Evolutionary conservation across 2,888 invertebrate genomes (phyloP).

Genomic region (Catotricha subobsoleta): DNA sequence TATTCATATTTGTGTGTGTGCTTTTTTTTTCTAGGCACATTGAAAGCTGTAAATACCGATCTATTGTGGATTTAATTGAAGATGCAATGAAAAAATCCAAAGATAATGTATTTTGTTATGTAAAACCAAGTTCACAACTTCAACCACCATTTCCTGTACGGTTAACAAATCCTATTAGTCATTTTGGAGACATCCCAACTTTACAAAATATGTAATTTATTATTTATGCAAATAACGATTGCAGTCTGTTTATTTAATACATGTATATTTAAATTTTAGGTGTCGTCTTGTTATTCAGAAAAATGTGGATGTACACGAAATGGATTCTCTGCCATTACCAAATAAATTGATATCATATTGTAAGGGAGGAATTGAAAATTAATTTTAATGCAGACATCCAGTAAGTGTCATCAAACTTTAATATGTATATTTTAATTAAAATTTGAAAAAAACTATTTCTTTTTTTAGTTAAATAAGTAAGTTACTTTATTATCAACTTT

Average conservation of each 20-base stretch:
- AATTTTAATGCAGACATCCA: too few species aligned
- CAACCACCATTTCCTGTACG: slow-evolving; percentile 55
- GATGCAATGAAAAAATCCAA: slow-evolving; percentile 54
- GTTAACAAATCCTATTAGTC: slow-evolving; percentile 52
- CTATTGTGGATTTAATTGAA: slow-evolving; percentile 53
- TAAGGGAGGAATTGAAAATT: too few species aligned
- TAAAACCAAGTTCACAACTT: slow-evolving; percentile 43
- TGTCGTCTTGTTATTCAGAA: slow-evolving; percentile 57
- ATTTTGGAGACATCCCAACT: slow-evolving; percentile 50
- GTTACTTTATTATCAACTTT: too few species aligned
- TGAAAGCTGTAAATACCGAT: slow-evolving; percentile 27
- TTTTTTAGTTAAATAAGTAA: too few species aligned
- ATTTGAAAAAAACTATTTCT: too few species aligned
- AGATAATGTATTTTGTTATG: slow-evolving; percentile 53
- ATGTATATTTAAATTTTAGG: too few species aligned
- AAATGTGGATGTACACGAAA: slow-evolving; percentile 45
- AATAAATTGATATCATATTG: slow-evolving; percentile 15
- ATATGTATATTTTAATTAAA: too few species aligned
- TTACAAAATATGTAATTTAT: slow-evolving; percentile 44
- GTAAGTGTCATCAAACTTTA: too few species aligned
- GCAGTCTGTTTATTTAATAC: too few species aligned
- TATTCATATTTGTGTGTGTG: too few species aligned
- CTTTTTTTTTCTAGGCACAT: slow-evolving; percentile 17
- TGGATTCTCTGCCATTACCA: slow-evolving; percentile 49
- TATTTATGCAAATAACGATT: too few species aligned